phyloP scores from a whole-genome alignment of 2,888 invertebrate species.

The Campoplex capitator region DNA sequence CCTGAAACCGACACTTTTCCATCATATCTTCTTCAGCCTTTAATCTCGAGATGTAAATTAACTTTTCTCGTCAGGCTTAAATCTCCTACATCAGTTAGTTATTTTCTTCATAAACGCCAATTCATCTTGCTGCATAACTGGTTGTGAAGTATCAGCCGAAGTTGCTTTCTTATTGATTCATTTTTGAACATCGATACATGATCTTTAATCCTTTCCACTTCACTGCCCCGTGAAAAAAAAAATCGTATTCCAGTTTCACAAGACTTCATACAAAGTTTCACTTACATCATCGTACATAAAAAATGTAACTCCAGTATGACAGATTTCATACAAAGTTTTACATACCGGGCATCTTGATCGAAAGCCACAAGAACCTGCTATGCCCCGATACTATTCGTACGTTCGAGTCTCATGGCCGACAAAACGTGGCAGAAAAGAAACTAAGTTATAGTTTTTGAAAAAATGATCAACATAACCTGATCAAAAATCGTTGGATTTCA shows the following conservation, averaged over 20 bases:
- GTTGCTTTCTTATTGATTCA: neutral
- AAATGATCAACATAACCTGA: neutral
- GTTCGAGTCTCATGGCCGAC: neutral
- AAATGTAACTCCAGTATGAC: neutral
- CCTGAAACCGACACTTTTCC: neutral
- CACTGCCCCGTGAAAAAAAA: slow-evolving; percentile 36
- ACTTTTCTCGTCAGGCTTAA: neutral
- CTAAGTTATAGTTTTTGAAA: neutral
- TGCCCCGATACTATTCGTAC: neutral
- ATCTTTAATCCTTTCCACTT: slow-evolving; percentile 23
- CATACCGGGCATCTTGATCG: neutral
- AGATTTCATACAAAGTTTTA: neutral
- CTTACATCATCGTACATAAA: neutral
- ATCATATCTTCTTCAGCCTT: neutral
- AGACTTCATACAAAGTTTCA: neutral
- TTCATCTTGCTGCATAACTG: slow-evolving; percentile 6
- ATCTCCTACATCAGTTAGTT: slow-evolving; percentile 1
- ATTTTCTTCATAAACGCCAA: neutral
- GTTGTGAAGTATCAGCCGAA: slow-evolving; percentile 1
- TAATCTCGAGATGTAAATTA: neutral
- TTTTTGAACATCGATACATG: neutral
- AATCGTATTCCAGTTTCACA: slow-evolving; percentile 51
- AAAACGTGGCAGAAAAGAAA: neutral
- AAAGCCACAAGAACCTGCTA: neutral
- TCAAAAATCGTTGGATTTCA: neutral